Conservation (phyloP, 2,113 vertebrate genomes). For the Ceyx margarethae region DNA sequence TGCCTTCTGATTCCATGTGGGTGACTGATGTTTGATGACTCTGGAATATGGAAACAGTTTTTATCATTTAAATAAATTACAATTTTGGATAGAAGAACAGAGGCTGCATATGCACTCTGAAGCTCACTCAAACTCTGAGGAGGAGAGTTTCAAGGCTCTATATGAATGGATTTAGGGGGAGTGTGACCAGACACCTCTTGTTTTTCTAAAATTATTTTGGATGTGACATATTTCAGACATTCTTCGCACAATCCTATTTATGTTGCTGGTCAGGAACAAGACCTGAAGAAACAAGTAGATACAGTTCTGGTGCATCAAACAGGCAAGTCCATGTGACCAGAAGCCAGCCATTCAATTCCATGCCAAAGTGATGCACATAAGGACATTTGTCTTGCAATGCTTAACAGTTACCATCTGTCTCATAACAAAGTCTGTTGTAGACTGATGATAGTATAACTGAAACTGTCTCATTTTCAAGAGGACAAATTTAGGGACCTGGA, state of each 20-base stretch:
- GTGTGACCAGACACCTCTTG: neutral
- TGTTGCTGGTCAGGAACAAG: neutral
- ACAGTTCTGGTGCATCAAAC: neutral
- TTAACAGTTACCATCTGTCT: slow-evolving; percentile 22
- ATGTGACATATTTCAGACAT: neutral
- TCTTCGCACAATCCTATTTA: neutral
- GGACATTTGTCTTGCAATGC: neutral
- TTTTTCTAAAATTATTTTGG: neutral
- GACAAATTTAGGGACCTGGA: neutral
- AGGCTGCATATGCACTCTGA: neutral
- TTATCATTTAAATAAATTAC: slow-evolving; percentile 37
- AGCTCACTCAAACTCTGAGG: neutral
- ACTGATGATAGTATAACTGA: neutral
- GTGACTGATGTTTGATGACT: slow-evolving; percentile 11
- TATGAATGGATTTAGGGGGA: neutral
- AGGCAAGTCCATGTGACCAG: neutral
- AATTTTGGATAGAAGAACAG: neutral
- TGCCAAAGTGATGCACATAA: neutral
- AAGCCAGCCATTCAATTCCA: neutral
- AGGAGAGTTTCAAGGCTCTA: neutral
- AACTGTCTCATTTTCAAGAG: neutral
- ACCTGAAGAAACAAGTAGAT: neutral
- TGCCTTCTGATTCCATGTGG: neutral
- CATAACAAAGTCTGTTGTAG: neutral
- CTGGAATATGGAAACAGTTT: slow-evolving; percentile 22